Evolutionary conservation across 2,797 vertebrate genomes (phyloP).

Genomic region (Crossoptilon crossoptilon): DNA sequence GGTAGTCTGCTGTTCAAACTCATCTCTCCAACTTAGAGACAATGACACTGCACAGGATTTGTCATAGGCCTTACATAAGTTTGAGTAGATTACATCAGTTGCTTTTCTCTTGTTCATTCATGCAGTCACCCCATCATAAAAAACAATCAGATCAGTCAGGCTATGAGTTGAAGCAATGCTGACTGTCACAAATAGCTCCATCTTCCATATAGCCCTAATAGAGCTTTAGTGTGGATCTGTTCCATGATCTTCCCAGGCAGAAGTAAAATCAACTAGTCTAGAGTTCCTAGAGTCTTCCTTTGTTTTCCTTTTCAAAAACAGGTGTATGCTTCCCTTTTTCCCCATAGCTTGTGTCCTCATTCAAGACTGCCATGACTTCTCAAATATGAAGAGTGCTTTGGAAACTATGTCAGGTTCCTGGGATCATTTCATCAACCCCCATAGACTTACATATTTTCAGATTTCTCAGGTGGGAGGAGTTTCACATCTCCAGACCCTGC

Average conservation of each 20-base stretch:
- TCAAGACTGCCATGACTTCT: background rate
- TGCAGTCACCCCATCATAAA: background rate
- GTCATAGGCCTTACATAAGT: background rate
- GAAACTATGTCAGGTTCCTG: background rate
- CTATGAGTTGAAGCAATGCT: background rate
- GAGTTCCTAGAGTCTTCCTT: background rate
- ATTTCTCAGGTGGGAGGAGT: background rate
- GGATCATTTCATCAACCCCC: background rate
- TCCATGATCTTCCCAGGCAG: background rate
- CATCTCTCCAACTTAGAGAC: background rate
- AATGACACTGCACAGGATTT: background rate
- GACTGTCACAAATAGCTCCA: background rate
- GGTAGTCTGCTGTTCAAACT: background rate
- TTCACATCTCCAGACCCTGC: background rate
- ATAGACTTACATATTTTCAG: background rate
- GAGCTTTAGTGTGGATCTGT: background rate
- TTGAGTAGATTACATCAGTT: background rate
- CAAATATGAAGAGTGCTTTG: background rate
- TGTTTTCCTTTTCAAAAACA: background rate
- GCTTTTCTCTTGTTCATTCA: background rate
- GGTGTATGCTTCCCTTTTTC: background rate
- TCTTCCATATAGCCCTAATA: background rate
- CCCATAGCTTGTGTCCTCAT: background rate
- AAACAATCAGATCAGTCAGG: background rate
- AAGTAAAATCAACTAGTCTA: background rate